Evolutionary conservation across 2,888 invertebrate genomes (phyloP).

Genomic region (Drosophila neonasuta): DNA sequence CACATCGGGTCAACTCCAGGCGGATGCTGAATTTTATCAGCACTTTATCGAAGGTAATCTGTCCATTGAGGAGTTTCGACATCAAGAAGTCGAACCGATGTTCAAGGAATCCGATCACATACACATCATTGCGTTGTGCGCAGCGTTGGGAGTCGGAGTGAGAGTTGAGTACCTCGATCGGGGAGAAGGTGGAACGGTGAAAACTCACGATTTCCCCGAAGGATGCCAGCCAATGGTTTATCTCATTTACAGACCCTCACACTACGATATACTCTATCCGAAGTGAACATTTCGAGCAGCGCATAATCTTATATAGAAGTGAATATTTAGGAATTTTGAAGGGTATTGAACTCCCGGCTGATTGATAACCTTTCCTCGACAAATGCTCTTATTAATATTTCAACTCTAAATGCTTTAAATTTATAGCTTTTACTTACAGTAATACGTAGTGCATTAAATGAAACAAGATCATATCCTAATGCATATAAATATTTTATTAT

Average conservation of each 20-base stretch:
- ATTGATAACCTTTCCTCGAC: slow-evolving; percentile 24
- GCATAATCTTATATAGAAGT: neutral
- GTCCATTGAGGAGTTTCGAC: slow-evolving; percentile 95
- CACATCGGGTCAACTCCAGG: slow-evolving; percentile 97
- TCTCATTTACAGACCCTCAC: slow-evolving; percentile 97
- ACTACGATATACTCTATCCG: slow-evolving; percentile 98
- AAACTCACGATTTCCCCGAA: slow-evolving; percentile 95
- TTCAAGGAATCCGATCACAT: slow-evolving; percentile 94
- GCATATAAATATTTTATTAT: neutral
- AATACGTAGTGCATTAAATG: neutral
- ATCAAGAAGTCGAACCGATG: slow-evolving; percentile 84
- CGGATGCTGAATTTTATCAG: slow-evolving; percentile 95
- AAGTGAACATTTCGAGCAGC: slow-evolving; percentile 74
- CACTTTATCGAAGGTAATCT: slow-evolving; percentile 97
- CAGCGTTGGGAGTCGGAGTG: slow-evolving; percentile 93
- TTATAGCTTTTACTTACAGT: neutral
- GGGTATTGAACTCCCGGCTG: neutral
- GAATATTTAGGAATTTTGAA: neutral
- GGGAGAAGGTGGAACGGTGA: slow-evolving; percentile 91
- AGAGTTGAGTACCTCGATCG: slow-evolving; percentile 99
- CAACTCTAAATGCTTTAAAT: neutral
- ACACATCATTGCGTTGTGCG: slow-evolving; percentile 97
- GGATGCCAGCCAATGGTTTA: slow-evolving; percentile 90
- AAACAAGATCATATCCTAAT: neutral
- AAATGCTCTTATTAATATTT: neutral